Conservation (phyloP, 2,888 invertebrate genomes). For the Hydrotaea cyrtoneurina region DNA sequence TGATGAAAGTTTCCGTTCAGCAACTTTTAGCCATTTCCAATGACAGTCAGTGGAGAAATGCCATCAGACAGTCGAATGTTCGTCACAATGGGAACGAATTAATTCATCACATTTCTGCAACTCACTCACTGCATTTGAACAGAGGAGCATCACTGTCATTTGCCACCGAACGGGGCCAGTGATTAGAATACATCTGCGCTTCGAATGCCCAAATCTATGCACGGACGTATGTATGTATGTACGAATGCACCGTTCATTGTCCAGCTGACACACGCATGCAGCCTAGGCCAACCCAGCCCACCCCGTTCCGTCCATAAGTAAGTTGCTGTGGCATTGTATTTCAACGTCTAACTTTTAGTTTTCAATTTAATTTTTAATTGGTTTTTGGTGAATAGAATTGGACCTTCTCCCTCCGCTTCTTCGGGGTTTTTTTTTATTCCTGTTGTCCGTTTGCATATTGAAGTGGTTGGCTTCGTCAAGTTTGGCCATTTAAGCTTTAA, state of each 20-base stretch:
- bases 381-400: slow-evolving; percentile 43
- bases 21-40: slow-evolving; percentile 13
- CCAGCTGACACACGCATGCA: background rate
- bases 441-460: background rate
- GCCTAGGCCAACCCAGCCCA: background rate
- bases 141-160: slow-evolving; percentile 26
- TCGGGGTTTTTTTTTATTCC: background rate
- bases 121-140: slow-evolving; percentile 20
- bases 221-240: background rate
- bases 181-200: slow-evolving; percentile 21
- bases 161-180: slow-evolving; percentile 16
- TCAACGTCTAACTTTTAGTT: slow-evolving; percentile 43
- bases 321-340: slow-evolving; percentile 23
- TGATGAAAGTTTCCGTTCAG: background rate
- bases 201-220: background rate
- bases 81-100: slow-evolving; percentile 18
- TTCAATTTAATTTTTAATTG: slow-evolving; percentile 45
- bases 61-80: background rate
- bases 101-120: slow-evolving; percentile 29
- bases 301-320: slow-evolving; percentile 22
- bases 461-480: slow-evolving; percentile 6
- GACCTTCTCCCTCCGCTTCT: slow-evolving; percentile 6
- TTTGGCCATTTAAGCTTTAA: slow-evolving; percentile 29
- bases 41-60: background rate
- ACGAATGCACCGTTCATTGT: background rate